A percentile compares a stretch with the other conserved stretches of the same genome.
These are phyloP conservation scores for Brachirus orientalis DNA, from an alignment of 2,113 vertebrate genomes.

Conservation along the genomic window DNA sequence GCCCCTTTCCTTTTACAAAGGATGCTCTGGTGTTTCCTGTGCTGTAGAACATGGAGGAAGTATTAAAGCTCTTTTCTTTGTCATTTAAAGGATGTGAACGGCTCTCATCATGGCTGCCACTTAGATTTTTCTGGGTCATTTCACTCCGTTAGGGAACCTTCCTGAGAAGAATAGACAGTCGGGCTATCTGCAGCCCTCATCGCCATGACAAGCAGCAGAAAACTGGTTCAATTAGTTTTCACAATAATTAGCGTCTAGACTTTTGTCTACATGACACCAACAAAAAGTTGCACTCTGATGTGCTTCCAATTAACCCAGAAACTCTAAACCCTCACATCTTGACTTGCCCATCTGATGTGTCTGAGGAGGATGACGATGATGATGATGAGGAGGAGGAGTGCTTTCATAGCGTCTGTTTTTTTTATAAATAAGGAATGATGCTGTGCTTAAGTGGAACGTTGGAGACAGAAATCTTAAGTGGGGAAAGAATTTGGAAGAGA, in stretches of 20 bases:
- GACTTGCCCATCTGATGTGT: conserved; percentile 8
- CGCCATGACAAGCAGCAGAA: conserved; percentile 32
- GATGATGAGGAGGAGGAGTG: neutral
- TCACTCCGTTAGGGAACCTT: neutral
- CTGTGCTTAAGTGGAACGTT: neutral
- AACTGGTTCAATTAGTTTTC: conserved; percentile 66
- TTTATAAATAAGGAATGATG: conserved; percentile 14
- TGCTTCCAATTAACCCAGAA: conserved; percentile 60
- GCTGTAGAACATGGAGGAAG: neutral
- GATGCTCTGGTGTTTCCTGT: neutral
- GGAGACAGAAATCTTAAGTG: too few relatives aligned
- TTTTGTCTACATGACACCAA: conserved; percentile 40
- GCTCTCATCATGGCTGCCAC: neutral
- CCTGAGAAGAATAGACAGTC: neutral
- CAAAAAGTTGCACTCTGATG: conserved; percentile 25
- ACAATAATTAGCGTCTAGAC: conserved; percentile 70
- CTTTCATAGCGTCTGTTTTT: conserved; percentile 33
- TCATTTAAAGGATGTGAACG: neutral
- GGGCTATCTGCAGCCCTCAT: neutral
- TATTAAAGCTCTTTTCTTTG: neutral
- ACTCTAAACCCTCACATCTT: conserved; percentile 15
- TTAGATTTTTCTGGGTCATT: neutral
- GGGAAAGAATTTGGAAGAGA: too few relatives aligned
- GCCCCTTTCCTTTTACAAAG: neutral
- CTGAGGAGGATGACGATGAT: neutral